Evolutionary conservation across 2,113 vertebrate species (phyloP).

Genomic region (Scytalopus superciliaris): DNA sequence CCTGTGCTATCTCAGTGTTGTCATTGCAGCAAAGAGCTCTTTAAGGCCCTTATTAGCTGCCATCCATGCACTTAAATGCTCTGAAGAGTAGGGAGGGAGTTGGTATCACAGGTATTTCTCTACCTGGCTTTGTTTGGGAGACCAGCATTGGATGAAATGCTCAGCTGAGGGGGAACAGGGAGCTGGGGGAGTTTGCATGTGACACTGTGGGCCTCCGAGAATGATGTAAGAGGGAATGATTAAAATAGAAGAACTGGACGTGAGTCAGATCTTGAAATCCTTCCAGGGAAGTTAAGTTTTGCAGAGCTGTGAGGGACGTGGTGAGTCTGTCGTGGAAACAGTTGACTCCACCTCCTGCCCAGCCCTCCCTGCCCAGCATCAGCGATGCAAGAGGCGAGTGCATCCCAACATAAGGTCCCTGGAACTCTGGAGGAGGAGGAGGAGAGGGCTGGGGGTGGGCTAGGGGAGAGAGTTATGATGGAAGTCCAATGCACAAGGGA

Average conservation of each 20-base stretch:
- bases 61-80: not conserved
- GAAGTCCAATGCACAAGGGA: not conserved
- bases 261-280: constrained; percentile 70
- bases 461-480: not conserved
- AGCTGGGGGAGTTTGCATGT: constrained; percentile 33
- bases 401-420: not conserved
- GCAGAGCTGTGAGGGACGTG: constrained; percentile 45
- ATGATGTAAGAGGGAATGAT: constrained; percentile 69
- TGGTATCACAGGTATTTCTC: not conserved
- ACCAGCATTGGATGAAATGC: not conserved
- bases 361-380: not conserved
- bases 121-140: not conserved
- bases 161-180: not conserved
- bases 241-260: constrained; percentile 68
- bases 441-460: not conserved
- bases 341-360: not conserved
- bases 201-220: constrained; percentile 52
- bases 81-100: not conserved
- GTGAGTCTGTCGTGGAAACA: constrained; percentile 37
- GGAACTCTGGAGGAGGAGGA: not conserved
- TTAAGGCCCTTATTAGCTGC: not conserved
- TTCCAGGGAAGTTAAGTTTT: constrained; percentile 60
- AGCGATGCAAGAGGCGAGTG: not conserved
- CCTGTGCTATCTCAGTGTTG: not conserved
- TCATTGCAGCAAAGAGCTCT: not conserved